Conservation (phyloP, 2,113 vertebrate species). For the Rana temporaria region DNA sequence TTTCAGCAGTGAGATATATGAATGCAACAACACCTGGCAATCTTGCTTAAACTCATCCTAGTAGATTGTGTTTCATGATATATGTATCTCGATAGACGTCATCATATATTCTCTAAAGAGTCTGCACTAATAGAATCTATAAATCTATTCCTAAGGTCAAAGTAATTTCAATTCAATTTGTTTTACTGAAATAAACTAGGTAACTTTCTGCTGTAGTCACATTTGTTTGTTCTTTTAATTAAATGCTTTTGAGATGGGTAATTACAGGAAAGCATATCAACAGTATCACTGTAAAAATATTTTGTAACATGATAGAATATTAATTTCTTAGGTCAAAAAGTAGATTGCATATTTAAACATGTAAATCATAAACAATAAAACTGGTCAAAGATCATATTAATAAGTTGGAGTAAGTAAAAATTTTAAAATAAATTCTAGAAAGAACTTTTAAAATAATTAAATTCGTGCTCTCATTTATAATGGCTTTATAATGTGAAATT, state of each 20-base stretch:
- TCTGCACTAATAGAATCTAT: slow-evolving; percentile 34
- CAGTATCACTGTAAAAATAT: background rate
- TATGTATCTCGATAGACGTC: background rate
- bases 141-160: slow-evolving; percentile 19
- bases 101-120: slow-evolving; percentile 36
- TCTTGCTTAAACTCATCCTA: background rate
- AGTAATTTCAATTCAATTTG: slow-evolving; percentile 38
- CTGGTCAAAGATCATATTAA: background rate
- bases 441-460: slow-evolving; percentile 7
- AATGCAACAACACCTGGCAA: background rate
- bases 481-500: background rate
- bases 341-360: background rate
- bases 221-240: slow-evolving; percentile 20
- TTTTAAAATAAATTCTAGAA: background rate
- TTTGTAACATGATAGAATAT: background rate
- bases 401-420: background rate
- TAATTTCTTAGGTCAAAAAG: background rate
- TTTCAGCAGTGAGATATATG: background rate
- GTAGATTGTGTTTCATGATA: background rate
- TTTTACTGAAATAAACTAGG: slow-evolving; percentile 14
- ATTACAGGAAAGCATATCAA: slow-evolving; percentile 22
- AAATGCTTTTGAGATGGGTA: background rate
- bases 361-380: background rate
- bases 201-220: background rate
- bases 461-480: background rate